Conservation (phyloP, 2,113 vertebrate species). For the Rhabdomys dilectus region DNA sequence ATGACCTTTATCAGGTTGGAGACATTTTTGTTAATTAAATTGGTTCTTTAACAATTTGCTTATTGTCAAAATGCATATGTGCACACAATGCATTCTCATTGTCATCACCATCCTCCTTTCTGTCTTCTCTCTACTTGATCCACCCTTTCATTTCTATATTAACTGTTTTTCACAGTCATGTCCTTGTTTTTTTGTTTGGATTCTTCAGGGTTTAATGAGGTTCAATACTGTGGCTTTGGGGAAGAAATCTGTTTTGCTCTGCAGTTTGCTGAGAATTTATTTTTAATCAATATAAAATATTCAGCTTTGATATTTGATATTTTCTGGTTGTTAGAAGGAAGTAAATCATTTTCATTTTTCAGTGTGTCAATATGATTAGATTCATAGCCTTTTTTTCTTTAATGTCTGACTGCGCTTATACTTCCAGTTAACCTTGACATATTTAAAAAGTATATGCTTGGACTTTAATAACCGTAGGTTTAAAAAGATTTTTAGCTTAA, state of each 20-base stretch:
- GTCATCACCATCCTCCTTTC: background rate
- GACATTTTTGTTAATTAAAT: background rate
- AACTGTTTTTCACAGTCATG: background rate
- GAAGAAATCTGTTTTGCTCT: background rate
- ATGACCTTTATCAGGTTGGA: background rate
- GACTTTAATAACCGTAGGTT: background rate
- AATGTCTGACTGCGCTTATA: background rate
- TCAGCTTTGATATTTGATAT: background rate
- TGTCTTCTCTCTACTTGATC: rapidly evolving
- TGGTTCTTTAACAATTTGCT: background rate
- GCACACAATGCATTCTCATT: too few relatives aligned
- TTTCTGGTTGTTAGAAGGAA: background rate
- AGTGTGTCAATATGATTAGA: background rate
- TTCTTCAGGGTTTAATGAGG: background rate
- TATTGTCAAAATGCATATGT: background rate
- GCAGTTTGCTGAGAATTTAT: background rate
- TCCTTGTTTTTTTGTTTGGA: background rate
- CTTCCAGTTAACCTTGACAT: background rate
- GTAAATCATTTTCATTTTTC: background rate
- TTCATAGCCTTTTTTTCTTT: background rate
- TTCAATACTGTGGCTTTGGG: background rate
- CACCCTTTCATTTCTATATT: background rate
- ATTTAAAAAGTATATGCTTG: slow-evolving; percentile 19
- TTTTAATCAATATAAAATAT: background rate
- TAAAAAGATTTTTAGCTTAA: background rate